Base-by-base conservation (phyloP, 2,113 vertebrate genomes). In the Sterrhoptilus dennistouni region DNA sequence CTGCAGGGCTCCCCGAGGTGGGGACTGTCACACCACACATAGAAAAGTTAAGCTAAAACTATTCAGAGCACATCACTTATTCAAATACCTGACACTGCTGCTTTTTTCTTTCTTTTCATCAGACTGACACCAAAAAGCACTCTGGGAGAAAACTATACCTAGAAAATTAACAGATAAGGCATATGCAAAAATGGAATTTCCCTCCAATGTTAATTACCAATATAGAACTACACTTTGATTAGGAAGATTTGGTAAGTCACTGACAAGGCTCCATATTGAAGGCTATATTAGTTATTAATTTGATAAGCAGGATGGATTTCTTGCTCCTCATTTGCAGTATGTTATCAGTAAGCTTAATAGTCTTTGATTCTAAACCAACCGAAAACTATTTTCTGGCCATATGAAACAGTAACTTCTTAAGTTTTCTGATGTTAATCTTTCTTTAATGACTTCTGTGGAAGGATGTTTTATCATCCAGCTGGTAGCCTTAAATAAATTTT, bases 221-320 rank as follows among this genome's bases (percentile, higher is more conserved):
- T 36, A 76, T 80, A 63, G 31, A 94, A 24, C 8, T 64, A 14
- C 61, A 28, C 7, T 78, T 91, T n/a, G 54, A 40, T 80, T 59
- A 76, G 36, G 44, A 90, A 71, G 38, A 76, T 86, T n/a, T 54
- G 66, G 5, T 74, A 54, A 87, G 83, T 91, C 52, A 57, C 72
- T 83, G 74, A 66, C 76, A 77, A 66, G 83, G 68, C n/a, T 69
- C 44, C 27, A 27, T 72, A 42, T 54, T 83, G 75, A 90, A 93
- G 57, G n/a, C 28, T 44, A 12, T 81, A 53, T 65, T 88, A 27
- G 28, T 83, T 83, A 64, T 92, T 80, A 71, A 38, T 87, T 83
- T 93, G 76, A 78, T 86, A 53, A 88, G 54, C 22, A 69, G 15
- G 69, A 27, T 14, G 6, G 57, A 61, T 35, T 86, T 92, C 47